Evolutionary conservation across 2,888 invertebrate species (phyloP), one percentile per base, ranked within the genome.

Genomic region (Sphinx pinastri): DNA sequence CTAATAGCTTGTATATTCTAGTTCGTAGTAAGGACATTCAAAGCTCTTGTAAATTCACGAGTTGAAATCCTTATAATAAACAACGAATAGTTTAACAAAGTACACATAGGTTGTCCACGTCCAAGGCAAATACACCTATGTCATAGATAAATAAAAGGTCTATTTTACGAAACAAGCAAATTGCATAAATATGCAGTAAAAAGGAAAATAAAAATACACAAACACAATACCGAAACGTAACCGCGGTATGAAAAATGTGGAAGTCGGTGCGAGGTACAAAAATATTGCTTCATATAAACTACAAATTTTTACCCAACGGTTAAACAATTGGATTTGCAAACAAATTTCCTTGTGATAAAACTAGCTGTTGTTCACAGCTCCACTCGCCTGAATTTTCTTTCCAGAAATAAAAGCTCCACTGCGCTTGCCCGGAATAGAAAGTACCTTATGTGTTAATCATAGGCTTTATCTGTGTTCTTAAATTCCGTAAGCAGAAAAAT

Each of bases 231-330:
- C 57, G 13, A 57, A 45, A 60, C 60, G 60, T 47, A 60, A 60
- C 45, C 45, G 47, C 60, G 12, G 16, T 45, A 47, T 60, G 60
- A 60, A 60, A 60, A 60, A 45, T 60, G 57, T 25, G 47, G 16
- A 16, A 45, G 16, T 1, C 11, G 16, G n/a, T 47, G 16, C 47
- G 45, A 60, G 47, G 60, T 60, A 38, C 4, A 19, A 47, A 60
- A 16, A 47, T 60, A 60, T 60, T 60, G 60, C 60, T 16, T 3
- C 19, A 49, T 16, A 13, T 63, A 19, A 63, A 63, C 47, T 19
- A 63, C 49, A 47, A 49, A 19, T 16, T 3, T 55, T 11, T 55
- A 11, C 19, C 55, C 19, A 16, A 55, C 11, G 10, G 54, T 54
- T 54, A 54, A 8, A 54, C 16, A 54, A n/a, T n/a, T 14, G 54